Base-by-base conservation (phyloP, 2,113 vertebrate species). In the Ranitomeya imitator region DNA sequence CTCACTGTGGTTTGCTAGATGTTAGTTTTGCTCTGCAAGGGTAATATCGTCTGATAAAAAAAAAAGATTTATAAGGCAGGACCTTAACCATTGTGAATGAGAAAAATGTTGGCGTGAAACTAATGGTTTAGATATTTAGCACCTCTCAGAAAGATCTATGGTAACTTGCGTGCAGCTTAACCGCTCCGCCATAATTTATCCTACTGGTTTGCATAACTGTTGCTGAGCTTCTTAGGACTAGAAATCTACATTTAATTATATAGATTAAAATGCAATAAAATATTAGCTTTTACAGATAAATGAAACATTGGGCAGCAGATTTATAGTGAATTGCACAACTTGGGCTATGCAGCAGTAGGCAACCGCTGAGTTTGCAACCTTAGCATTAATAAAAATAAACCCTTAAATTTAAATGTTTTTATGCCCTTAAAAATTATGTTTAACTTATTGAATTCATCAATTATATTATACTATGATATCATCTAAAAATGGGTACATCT, bases 31-130 rank as follows among this genome's bases (percentile, higher is more conserved):
- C 89, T 93, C 93, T 91, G 83, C 89, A 92, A 92, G 93, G 93
- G 90, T 92, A 90, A 93, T 90, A 92, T 13, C 89, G 85, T 71
- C 83, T 93, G 90, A 93, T 91, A 91, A 92, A 45, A 91, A 92
- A 90, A 91, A 93, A 31, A 92, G 90, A 92, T 93, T 91, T 92
- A 76, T 93, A 93, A 93, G 92, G 89, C 92, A 92, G 86, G 90
- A 80, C 91, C 87, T 94, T 92, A 93, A 93, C 86, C 86, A 90
- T 0, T 91, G 85, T 92, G 90, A 94, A 92, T 92, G 85, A 90
- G 79, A 93, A 93, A 93, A 86, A 93, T 0, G 2, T 7, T 91
- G 88, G 82, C 83, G 88, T 92, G 91, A 90, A 94, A 93, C 91
- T 91, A 94, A 93, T 89, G 81, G 83, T 83, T 91, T 1, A 89